A percentile compares a stretch with the other conserved stretches of the same genome.
phyloP scores from a whole-genome alignment of 2,113 vertebrate genomes.

The Sebastes fasciatus region DNA sequence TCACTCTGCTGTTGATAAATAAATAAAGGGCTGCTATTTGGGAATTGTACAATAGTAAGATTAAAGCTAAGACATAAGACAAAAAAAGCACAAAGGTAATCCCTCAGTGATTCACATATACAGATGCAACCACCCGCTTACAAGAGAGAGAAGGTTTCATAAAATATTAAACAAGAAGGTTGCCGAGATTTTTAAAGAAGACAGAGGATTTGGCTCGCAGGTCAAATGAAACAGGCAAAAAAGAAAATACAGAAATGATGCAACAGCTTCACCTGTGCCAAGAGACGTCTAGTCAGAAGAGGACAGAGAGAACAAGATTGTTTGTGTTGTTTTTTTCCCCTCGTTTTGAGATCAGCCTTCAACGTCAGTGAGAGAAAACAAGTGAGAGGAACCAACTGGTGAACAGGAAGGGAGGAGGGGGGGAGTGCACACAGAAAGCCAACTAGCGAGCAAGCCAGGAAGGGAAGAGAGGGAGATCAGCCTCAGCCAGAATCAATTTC shows the following conservation, averaged over 20 bases:
- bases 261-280: slow-evolving; percentile 43
- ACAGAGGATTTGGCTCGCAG: slow-evolving; percentile 49
- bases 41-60: background rate
- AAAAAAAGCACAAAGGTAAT: slow-evolving; percentile 37
- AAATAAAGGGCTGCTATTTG: background rate
- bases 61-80: slow-evolving; percentile 21
- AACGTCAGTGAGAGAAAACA: slow-evolving; percentile 35
- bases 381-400: slow-evolving; percentile 34
- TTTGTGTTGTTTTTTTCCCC: slow-evolving; percentile 24
- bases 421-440: slow-evolving; percentile 17
- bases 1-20: slow-evolving; percentile 14
- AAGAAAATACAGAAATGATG: slow-evolving; percentile 37
- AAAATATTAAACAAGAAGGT: slow-evolving; percentile 60
- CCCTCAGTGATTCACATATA: slow-evolving; percentile 29
- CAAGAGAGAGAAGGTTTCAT: slow-evolving; percentile 40
- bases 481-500: slow-evolving; percentile 81
- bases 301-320: slow-evolving; percentile 38
- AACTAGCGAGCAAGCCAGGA: slow-evolving; percentile 19
- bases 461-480: slow-evolving; percentile 58
- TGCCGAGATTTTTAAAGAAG: slow-evolving; percentile 53
- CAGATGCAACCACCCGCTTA: slow-evolving; percentile 38
- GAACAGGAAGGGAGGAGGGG: slow-evolving; percentile 14
- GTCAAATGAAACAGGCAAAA: slow-evolving; percentile 37
- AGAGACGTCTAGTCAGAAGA: slow-evolving; percentile 37
- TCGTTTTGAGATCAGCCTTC: slow-evolving; percentile 41